Conservation (phyloP, 2,888 invertebrate species). For the Rhorus exstirpatorius region DNA sequence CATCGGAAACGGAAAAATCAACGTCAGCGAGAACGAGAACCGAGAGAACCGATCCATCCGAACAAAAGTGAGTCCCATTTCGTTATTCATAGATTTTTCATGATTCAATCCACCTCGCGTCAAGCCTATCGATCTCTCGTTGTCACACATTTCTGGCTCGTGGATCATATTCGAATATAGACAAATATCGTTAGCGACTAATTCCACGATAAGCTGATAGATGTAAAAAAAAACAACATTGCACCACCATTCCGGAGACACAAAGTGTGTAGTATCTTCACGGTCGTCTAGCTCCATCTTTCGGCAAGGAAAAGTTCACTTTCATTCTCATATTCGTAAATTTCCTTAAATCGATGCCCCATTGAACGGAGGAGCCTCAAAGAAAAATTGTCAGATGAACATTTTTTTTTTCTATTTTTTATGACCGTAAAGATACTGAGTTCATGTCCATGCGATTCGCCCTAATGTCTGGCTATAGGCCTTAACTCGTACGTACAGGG, state of each 20-base stretch:
- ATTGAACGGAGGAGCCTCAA: background rate
- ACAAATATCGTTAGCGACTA: slow-evolving; percentile 11
- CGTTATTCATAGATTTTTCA: slow-evolving; percentile 30
- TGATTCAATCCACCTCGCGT: background rate
- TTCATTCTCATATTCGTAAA: too few relatives aligned
- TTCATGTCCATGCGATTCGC: slow-evolving; percentile 85
- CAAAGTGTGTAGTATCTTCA: slow-evolving; percentile 76
- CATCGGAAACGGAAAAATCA: slow-evolving; percentile 93
- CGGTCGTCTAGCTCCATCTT: slow-evolving; percentile 71
- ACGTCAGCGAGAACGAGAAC: slow-evolving; percentile 89
- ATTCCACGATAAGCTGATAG: background rate
- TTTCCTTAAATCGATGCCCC: too few relatives aligned
- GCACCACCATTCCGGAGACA: slow-evolving; percentile 63
- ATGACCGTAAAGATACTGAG: slow-evolving; percentile 83
- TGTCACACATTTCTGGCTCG: background rate
- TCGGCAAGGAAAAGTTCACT: too few relatives aligned
- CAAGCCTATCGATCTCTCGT: too few relatives aligned
- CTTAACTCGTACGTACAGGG: slow-evolving; percentile 85
- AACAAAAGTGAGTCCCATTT: slow-evolving; percentile 84
- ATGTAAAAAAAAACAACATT: slow-evolving; percentile 27
- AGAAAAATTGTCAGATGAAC: background rate
- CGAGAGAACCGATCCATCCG: slow-evolving; percentile 86
- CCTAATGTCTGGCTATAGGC: slow-evolving; percentile 86
- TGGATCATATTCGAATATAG: background rate
- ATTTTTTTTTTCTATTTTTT: too few relatives aligned